A percentile compares a stretch with the other conserved stretches of the same genome.
These are phyloP conservation scores for Gymnobelideus leadbeateri DNA, from an alignment of 2,113 vertebrate genomes.

Conservation along the genomic window DNA sequence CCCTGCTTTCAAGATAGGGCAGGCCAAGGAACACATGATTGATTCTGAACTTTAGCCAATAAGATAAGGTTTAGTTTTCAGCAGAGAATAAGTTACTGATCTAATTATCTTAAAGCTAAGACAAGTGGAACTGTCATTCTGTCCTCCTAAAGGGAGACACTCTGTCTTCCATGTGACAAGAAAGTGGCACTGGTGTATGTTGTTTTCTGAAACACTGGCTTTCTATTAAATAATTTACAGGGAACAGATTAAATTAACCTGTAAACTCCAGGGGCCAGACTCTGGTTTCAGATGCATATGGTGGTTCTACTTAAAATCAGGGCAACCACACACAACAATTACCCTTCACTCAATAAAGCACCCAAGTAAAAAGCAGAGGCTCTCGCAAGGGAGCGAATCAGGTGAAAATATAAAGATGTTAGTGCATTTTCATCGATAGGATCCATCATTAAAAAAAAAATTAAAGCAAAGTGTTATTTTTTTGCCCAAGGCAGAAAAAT, in stretches of 20 bases:
- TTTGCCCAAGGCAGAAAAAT: neutral
- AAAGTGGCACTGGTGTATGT: conserved; percentile 43
- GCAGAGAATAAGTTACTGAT: conserved; percentile 72
- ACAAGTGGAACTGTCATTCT: conserved; percentile 68
- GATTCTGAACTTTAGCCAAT: conserved; percentile 61
- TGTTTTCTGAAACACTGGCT: conserved; percentile 54
- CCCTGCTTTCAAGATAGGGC: conserved; percentile 67
- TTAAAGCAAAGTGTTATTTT: neutral
- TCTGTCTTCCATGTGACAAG: conserved; percentile 49
- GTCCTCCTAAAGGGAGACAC: conserved; percentile 26
- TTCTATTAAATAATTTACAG: conserved; percentile 65
- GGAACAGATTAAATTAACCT: conserved; percentile 54
- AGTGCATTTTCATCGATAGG: neutral
- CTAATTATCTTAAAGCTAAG: conserved; percentile 68
- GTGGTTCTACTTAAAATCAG: neutral
- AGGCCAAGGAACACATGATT: conserved; percentile 68
- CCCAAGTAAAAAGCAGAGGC: neutral
- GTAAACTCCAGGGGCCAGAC: conserved; percentile 23
- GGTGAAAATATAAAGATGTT: neutral
- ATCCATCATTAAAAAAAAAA: neutral
- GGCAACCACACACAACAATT: neutral
- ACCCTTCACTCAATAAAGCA: neutral
- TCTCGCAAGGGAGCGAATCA: neutral
- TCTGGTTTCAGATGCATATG: conserved; percentile 24
- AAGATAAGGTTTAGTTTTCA: conserved; percentile 68